Percentiles rank a stretch among this genome's conserved stretches.
These are phyloP conservation scores for Gadopsis marmoratus DNA, from an alignment of 2,797 vertebrate genomes.

Conservation along the genomic window DNA sequence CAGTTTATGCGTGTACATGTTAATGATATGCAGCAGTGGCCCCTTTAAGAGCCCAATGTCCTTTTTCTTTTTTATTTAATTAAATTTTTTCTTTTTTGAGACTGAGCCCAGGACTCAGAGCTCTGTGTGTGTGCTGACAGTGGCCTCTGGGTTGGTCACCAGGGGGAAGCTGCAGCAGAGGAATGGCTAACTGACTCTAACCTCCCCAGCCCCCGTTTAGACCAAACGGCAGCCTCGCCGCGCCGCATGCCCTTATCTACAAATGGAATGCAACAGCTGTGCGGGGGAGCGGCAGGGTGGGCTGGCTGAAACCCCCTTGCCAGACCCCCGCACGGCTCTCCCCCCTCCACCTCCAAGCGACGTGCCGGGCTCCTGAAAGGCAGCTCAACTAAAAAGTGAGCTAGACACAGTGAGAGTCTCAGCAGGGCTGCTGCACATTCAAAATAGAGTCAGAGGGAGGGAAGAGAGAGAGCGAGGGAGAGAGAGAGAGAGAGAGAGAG, in stretches of 20 bases:
- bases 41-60: slow-evolving; percentile 80
- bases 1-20: slow-evolving; percentile 1
- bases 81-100: slow-evolving; percentile 63
- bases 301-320: slow-evolving; percentile 92
- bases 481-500: slow-evolving; percentile 78
- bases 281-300: slow-evolving; percentile 86
- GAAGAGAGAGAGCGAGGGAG: slow-evolving; percentile 83
- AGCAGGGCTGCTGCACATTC: slow-evolving; percentile 84
- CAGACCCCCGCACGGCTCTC: slow-evolving; percentile 75
- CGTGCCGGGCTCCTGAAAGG: slow-evolving; percentile 85
- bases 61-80: slow-evolving; percentile 9
- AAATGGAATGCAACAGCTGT: slow-evolving; percentile 91
- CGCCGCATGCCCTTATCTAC: slow-evolving; percentile 84
- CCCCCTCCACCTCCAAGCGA: slow-evolving; percentile 67
- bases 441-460: slow-evolving; percentile 85
- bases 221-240: slow-evolving; percentile 66
- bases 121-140: slow-evolving; percentile 62
- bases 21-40: slow-evolving; percentile 54
- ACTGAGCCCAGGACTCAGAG: slow-evolving; percentile 70
- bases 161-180: slow-evolving; percentile 48
- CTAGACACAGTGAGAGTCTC: slow-evolving; percentile 85
- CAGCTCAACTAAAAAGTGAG: slow-evolving; percentile 87
- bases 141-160: slow-evolving; percentile 71
- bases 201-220: slow-evolving; percentile 65
- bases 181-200: slow-evolving; percentile 62